These are phyloP conservation scores for fruit fly (Drosophila melanogaster) DNA, from an alignment of 1,140 invertebrate species.

Conservation along the genomic window Release_6_plus_ISO1_MT NT_037436.4:5558501-5559000, in stretches of 20 bases:
- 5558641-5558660: conserved; percentile 64
- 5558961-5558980: conserved; percentile 37
- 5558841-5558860: conserved; percentile 55
- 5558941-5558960: conserved; percentile 24
- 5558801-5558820: conserved; percentile 52
- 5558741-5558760: conserved; percentile 36
- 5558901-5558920: conserved; percentile 40
- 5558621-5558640: conserved; percentile 28
- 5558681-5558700: conserved; percentile 34
- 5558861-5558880: conserved; percentile 19
- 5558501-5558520: conserved; percentile 44
- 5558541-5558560: conserved; percentile 51
- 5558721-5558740: conserved; percentile 29
- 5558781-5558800: conserved; percentile 67
- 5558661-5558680: conserved; percentile 45
- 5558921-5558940: conserved; percentile 23
- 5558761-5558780: conserved; percentile 21
- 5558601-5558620: conserved; percentile 61
- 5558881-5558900: conserved; percentile 52
- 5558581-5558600: conserved; percentile 63
- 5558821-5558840: conserved; percentile 56
- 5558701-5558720: conserved; percentile 47
- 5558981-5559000: background rate
- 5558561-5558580: conserved; percentile 56
- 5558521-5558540: conserved; percentile 21